Evolutionary conservation across 2,888 invertebrate genomes (phyloP).

Genomic region (Tipula confusa): DNA sequence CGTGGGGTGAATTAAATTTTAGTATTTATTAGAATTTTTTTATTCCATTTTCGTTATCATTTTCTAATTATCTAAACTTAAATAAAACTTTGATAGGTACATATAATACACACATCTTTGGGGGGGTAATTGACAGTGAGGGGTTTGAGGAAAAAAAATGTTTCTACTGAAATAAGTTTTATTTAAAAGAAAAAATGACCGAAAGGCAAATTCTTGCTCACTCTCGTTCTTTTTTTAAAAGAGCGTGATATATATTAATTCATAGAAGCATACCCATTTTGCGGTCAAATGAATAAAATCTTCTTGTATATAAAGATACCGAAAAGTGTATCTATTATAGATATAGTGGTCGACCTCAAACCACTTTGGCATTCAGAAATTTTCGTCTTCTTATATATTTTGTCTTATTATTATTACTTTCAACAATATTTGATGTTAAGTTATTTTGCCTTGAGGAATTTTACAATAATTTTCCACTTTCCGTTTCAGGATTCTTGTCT

Average conservation of each 20-base stretch:
- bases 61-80: background rate
- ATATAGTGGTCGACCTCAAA: background rate
- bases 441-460: background rate
- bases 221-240: no score
- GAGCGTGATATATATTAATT: conserved; percentile 3
- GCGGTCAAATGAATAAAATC: background rate
- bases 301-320: background rate
- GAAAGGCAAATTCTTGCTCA: background rate
- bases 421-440: conserved; percentile 20
- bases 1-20: background rate
- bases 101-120: background rate
- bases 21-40: background rate
- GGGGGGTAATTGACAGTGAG: background rate
- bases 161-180: background rate
- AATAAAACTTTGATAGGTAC: background rate
- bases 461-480: conserved; percentile 12
- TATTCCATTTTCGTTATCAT: conserved; percentile 8
- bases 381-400: background rate
- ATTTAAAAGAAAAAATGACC: background rate
- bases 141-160: background rate
- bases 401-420: background rate
- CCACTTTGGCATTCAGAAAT: background rate
- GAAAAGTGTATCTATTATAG: background rate
- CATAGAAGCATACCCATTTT: background rate
- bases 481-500: background rate